phyloP scores from a whole-genome alignment of 2,888 invertebrate genomes.

The Biston stratarius region DNA sequence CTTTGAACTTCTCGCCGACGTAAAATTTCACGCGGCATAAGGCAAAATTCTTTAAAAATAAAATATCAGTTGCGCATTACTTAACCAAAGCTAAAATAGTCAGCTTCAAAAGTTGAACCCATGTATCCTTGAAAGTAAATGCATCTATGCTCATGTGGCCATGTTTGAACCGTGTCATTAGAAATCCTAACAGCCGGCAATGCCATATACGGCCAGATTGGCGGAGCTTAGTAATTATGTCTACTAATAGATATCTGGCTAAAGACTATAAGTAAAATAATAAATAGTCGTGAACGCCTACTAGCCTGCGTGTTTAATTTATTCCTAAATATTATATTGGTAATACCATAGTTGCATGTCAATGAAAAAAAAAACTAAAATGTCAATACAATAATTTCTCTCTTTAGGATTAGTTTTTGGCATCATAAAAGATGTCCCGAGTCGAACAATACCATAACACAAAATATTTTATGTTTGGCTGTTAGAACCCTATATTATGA shows the following conservation, averaged over 20 bases:
- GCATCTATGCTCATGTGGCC: constrained; percentile 44
- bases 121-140: constrained; percentile 42
- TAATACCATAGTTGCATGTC: no score
- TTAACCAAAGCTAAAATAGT: not conserved
- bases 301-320: not conserved
- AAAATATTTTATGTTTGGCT: no score
- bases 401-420: not conserved
- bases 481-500: no score
- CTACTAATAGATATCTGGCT: constrained; percentile 16
- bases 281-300: not conserved
- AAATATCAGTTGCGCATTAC: constrained; percentile 3
- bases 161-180: constrained; percentile 45
- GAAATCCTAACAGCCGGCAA: constrained; percentile 35
- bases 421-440: not conserved
- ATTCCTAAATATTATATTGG: no score
- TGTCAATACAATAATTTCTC: not conserved
- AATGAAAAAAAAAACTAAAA: no score
- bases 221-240: constrained; percentile 30
- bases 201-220: constrained; percentile 46
- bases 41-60: not conserved
- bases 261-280: constrained; percentile 11
- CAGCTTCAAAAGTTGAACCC: constrained; percentile 4
- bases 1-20: no score
- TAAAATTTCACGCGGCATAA: no score
- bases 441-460: no score